Percentiles rank a stretch among this genome's conserved stretches.
Conservation (phyloP, 2,888 invertebrate genomes). For the Pandemis corylana region DNA sequence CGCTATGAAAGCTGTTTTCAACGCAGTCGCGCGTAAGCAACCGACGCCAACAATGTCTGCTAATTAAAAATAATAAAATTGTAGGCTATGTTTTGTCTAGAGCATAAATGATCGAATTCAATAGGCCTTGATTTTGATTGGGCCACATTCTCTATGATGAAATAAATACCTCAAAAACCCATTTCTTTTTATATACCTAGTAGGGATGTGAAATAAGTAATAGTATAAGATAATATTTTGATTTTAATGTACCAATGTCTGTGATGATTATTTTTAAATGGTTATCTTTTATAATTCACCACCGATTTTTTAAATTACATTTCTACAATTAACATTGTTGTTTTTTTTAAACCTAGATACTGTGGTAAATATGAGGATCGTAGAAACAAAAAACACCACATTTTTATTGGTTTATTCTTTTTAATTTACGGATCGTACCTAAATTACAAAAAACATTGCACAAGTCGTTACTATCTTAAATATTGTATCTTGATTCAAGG, state of each 20-base stretch:
- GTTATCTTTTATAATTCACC: slow-evolving; percentile 26
- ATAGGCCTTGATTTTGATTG: neutral
- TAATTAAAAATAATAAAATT: no score
- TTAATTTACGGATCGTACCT: slow-evolving; percentile 51
- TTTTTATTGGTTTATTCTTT: slow-evolving; percentile 47
- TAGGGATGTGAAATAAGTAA: neutral
- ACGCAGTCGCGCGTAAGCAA: no score
- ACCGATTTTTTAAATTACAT: slow-evolving; percentile 37
- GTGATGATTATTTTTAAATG: slow-evolving; percentile 37
- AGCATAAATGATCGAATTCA: neutral
- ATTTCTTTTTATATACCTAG: neutral
- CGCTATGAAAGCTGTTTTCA: no score
- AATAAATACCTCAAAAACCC: neutral
- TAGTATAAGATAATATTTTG: slow-evolving; percentile 5
- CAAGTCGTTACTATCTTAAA: slow-evolving; percentile 44
- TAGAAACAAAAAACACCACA: neutral
- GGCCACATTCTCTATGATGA: neutral
- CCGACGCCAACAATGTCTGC: no score
- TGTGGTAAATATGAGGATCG: neutral
- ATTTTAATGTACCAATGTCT: slow-evolving; percentile 16
- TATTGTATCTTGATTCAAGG: slow-evolving; percentile 34
- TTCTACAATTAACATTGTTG: slow-evolving; percentile 9
- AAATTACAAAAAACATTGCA: slow-evolving; percentile 59
- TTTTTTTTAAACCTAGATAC: neutral
- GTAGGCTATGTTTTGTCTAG: no score